A percentile compares a stretch with the other conserved stretches of the same genome.
These are phyloP conservation scores for Orthonyx spaldingii DNA, from an alignment of 2,113 vertebrate species.

Conservation along the genomic window DNA sequence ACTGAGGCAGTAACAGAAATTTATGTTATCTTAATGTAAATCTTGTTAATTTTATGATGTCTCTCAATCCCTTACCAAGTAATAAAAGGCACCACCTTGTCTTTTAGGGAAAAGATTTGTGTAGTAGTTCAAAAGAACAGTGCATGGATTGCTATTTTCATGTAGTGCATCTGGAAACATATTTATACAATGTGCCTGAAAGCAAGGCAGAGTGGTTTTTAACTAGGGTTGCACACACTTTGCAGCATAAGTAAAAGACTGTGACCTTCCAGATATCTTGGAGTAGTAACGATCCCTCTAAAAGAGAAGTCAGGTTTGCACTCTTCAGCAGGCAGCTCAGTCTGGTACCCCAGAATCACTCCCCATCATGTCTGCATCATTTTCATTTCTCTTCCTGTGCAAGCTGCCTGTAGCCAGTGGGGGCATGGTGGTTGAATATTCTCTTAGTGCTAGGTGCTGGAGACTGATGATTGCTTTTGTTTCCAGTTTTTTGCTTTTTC, in stretches of 20 bases:
- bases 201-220: not conserved
- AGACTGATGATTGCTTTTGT: not conserved
- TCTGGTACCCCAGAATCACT: not conserved
- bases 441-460: not conserved
- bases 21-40: not conserved
- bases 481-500: not conserved
- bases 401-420: not conserved
- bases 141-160: rapidly evolving
- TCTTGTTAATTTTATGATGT: not conserved
- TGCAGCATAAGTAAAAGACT: not conserved
- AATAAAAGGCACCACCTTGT: not conserved
- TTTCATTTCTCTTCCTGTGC: not conserved
- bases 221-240: not conserved
- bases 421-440: not conserved
- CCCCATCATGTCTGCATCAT: not conserved
- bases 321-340: not conserved
- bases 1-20: not conserved
- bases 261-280: not conserved
- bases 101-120: not conserved
- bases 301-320: not conserved
- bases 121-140: not conserved
- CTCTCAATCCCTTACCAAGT: not conserved
- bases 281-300: not conserved
- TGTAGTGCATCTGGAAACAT: not conserved
- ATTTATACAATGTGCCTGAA: not conserved